Evolutionary conservation across 1,140 invertebrate genomes (phyloP).

Genomic region (Heliconius nattereri): DNA sequence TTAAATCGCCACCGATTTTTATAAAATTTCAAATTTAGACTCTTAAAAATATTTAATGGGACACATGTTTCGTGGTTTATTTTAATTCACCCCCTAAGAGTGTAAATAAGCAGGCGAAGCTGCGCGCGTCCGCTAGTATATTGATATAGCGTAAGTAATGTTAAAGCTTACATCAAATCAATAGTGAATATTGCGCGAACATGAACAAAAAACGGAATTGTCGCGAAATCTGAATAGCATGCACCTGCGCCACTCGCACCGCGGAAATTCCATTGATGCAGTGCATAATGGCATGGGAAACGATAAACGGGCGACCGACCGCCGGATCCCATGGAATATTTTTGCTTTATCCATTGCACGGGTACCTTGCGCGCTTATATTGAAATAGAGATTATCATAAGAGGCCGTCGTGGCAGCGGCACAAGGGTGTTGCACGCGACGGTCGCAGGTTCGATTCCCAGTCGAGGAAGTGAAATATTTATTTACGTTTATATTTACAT

Average conservation of each 20-base stretch:
- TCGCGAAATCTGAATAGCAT: constrained; percentile 44
- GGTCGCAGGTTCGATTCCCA: no score
- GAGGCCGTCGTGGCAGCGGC: no score
- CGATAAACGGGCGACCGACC: constrained; percentile 35
- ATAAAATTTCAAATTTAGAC: no score
- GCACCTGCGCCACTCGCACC: constrained; percentile 45
- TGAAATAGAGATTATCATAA: neutral
- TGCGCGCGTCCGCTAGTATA: no score
- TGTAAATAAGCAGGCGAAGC: no score
- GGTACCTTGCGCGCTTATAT: neutral
- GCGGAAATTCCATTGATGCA: constrained; percentile 50
- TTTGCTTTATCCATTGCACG: neutral
- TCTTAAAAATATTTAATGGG: no score
- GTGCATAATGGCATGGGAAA: constrained; percentile 45
- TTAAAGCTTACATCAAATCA: constrained; percentile 14
- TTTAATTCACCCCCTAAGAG: no score
- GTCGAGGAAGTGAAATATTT: no score
- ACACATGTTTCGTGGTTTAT: no score
- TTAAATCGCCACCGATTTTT: no score
- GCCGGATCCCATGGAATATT: neutral
- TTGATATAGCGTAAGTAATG: neutral
- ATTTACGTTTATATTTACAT: no score
- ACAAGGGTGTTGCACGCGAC: no score
- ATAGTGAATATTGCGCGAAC: constrained; percentile 14
- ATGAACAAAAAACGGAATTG: constrained; percentile 33